Conservation (phyloP, 2,888 invertebrate species). For the Harmothoe impar region DNA sequence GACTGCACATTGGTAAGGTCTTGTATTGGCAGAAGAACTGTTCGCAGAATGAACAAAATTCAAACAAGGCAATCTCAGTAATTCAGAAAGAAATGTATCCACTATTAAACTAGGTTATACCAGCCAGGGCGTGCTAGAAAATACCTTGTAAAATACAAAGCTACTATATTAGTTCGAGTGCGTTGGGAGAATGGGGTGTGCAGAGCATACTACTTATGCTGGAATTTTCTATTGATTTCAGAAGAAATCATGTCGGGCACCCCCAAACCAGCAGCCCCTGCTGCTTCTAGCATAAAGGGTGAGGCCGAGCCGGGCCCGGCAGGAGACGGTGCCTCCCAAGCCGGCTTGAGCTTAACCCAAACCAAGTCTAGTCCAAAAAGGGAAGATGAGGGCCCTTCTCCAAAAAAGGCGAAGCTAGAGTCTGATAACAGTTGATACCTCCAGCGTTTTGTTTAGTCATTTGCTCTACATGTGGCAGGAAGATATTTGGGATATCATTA, state of each 20-base stretch:
- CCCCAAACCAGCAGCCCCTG: conserved; percentile 3
- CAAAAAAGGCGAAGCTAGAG: background rate
- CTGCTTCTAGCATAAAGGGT: background rate
- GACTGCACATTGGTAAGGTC: too few relatives aligned
- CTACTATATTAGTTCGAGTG: background rate
- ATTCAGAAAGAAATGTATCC: too few relatives aligned
- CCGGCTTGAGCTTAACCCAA: background rate
- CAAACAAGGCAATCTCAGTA: too few relatives aligned
- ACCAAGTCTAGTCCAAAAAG: background rate
- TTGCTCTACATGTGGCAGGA: too few relatives aligned
- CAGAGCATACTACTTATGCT: conserved; percentile 36
- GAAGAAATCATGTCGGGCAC: conserved; percentile 37
- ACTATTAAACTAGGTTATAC: too few relatives aligned
- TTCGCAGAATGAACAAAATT: too few relatives aligned
- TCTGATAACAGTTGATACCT: conserved; percentile 13
- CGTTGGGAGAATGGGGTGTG: background rate
- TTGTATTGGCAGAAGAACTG: too few relatives aligned
- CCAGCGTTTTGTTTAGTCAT: too few relatives aligned
- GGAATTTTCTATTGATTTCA: conserved; percentile 26
- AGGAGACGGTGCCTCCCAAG: background rate
- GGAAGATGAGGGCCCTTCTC: conserved; percentile 22
- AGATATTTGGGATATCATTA: too few relatives aligned
- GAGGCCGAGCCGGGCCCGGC: background rate
- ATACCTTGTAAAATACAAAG: background rate
- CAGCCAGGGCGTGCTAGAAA: background rate